Evolutionary conservation across 1,140 invertebrate species (phyloP).

Genomic region (Sitodiplosis mosellana): DNA sequence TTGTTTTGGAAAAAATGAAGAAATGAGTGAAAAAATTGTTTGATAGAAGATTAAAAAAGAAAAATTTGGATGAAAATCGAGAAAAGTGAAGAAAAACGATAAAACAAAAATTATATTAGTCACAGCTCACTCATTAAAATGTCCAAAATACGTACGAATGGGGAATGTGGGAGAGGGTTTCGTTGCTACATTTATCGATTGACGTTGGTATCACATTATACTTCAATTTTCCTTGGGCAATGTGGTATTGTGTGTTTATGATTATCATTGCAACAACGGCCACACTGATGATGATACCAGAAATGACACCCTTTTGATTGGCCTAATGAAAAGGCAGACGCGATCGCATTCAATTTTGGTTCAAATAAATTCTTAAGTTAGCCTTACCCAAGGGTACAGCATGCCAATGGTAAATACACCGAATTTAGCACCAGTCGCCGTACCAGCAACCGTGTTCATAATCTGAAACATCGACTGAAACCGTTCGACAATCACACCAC

Average conservation of each 20-base stretch:
- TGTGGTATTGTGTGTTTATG: constrained; percentile 47
- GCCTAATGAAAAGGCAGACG: no score
- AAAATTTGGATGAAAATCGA: no score
- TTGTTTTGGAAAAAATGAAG: no score
- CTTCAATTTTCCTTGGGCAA: constrained; percentile 33
- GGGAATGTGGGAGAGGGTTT: no score
- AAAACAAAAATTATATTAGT: no score
- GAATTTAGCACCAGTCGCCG: constrained; percentile 45
- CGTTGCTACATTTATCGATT: constrained; percentile 31
- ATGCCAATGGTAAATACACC: constrained; percentile 55
- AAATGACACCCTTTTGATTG: constrained; percentile 41
- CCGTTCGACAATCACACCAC: constrained; percentile 43
- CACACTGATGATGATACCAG: constrained; percentile 43
- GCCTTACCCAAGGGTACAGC: no score
- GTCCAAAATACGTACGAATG: no score
- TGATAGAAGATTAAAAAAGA: no score
- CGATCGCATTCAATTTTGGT: constrained; percentile 19
- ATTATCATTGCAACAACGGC: constrained; percentile 55
- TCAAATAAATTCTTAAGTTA: no score
- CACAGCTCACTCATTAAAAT: no score
- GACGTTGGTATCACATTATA: constrained; percentile 31
- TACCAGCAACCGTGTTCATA: constrained; percentile 36
- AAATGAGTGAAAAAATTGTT: no score
- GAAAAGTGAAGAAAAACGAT: no score
- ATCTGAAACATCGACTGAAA: constrained; percentile 40